A percentile compares a stretch with the other conserved stretches of the same genome.
phyloP scores from a whole-genome alignment of 1,140 invertebrate species.

The Bathynomus jamesi region DNA sequence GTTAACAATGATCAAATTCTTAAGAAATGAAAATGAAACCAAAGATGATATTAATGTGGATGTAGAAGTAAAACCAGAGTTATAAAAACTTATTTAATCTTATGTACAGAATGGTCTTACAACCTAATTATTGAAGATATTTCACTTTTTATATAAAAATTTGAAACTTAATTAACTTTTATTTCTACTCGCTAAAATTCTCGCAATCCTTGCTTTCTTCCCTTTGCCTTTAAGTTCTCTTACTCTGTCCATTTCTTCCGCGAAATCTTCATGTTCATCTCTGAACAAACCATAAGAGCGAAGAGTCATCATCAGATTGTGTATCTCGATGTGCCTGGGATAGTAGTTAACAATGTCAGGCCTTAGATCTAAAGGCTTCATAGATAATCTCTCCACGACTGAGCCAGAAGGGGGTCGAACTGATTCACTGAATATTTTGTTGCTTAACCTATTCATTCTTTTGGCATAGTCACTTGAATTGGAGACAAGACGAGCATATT shows the following conservation, averaged over 20 bases:
- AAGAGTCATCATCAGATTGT: conserved; percentile 59
- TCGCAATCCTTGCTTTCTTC: conserved; percentile 41
- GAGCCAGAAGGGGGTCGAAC: conserved; percentile 59
- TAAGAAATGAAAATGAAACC: neutral
- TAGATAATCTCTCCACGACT: conserved; percentile 68
- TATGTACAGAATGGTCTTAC: no score
- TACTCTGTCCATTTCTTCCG: conserved; percentile 75
- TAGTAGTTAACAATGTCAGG: conserved; percentile 74
- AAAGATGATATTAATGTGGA: neutral
- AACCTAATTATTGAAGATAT: no score
- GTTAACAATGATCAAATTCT: neutral
- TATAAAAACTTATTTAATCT: neutral
- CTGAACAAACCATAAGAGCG: conserved; percentile 67
- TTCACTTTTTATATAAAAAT: no score
- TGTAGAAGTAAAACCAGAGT: neutral
- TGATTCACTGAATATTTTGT: conserved; percentile 84
- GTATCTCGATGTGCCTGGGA: conserved; percentile 68
- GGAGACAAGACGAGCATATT: conserved; percentile 62
- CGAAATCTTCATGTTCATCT: conserved; percentile 87
- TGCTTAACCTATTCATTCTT: conserved; percentile 76
- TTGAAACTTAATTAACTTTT: no score
- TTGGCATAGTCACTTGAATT: conserved; percentile 66
- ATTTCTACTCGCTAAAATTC: no score
- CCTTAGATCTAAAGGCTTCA: conserved; percentile 63
- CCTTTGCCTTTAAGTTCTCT: conserved; percentile 67